phyloP scores from a whole-genome alignment of 2,888 invertebrate genomes.

The Lepidocyrtinus sp. region DNA sequence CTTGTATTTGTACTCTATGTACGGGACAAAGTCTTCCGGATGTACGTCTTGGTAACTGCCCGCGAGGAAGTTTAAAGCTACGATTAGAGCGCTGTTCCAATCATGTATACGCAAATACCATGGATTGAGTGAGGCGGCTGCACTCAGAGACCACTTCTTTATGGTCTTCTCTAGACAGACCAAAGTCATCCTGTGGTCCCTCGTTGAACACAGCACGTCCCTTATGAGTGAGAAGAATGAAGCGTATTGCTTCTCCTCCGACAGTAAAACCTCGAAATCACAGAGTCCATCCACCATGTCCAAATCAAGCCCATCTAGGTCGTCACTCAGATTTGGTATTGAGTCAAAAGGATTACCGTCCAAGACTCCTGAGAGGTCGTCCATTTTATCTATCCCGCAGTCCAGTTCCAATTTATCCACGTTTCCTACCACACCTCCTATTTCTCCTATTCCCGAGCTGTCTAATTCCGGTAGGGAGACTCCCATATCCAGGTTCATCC shows the following conservation, averaged over 20 bases:
- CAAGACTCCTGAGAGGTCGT: constrained; percentile 60
- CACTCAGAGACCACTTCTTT: constrained; percentile 83
- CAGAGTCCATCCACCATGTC: constrained; percentile 69
- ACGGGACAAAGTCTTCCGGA: constrained; percentile 91
- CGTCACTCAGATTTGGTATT: constrained; percentile 71
- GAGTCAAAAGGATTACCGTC: constrained; percentile 68
- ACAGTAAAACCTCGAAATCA: constrained; percentile 75
- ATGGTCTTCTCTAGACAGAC: constrained; percentile 83
- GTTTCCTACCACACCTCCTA: constrained; percentile 54
- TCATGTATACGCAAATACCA: constrained; percentile 82
- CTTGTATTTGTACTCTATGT: constrained; percentile 86
- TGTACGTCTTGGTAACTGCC: constrained; percentile 82
- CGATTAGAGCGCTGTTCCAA: constrained; percentile 83
- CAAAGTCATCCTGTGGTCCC: constrained; percentile 87
- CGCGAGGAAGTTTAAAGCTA: constrained; percentile 87
- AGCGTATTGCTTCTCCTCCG: constrained; percentile 84
- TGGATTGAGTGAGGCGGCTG: constrained; percentile 85
- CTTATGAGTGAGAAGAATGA: constrained; percentile 91
- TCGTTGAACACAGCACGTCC: constrained; percentile 88
- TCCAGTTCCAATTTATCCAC: constrained; percentile 69
- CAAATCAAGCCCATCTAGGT: constrained; percentile 73
- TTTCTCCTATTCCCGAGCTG: neutral
- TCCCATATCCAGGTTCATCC: constrained; percentile 58
- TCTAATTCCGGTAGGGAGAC: constrained; percentile 31
- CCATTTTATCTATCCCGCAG: constrained; percentile 72